Percentiles rank a stretch among this genome's conserved stretches.
Evolutionary conservation across 2,888 invertebrate genomes (phyloP).

Genomic region (Chymomyza caudatula): DNA sequence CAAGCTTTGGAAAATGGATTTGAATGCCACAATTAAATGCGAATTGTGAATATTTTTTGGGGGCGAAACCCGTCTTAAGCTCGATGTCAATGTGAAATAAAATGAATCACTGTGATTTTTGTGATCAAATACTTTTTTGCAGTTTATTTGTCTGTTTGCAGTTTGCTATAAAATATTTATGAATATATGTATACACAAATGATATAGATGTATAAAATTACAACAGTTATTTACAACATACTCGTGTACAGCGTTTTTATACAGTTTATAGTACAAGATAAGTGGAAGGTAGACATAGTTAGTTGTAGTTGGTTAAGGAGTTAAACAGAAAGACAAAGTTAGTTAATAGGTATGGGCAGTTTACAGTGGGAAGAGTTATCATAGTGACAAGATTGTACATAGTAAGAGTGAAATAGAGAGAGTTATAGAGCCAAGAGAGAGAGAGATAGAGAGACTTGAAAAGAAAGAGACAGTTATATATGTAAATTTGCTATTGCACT

Average conservation of each 20-base stretch:
- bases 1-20: background rate
- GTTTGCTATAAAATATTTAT: conserved; percentile 61
- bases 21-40: background rate
- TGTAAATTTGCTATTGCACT: background rate
- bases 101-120: conserved; percentile 4
- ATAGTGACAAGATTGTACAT: conserved; percentile 6
- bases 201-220: conserved; percentile 42
- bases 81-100: background rate
- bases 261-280: conserved; percentile 30
- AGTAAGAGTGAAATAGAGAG: conserved; percentile 1
- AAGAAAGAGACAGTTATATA: background rate
- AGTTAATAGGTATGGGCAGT: conserved; percentile 27
- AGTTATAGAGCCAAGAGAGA: no score
- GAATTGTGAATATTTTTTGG: background rate
- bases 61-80: background rate
- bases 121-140: conserved; percentile 74
- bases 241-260: conserved; percentile 48
- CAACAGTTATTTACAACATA: conserved; percentile 74
- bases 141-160: conserved; percentile 75
- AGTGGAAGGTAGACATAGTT: conserved; percentile 25
- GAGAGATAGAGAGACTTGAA: background rate
- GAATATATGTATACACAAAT: conserved; percentile 44
- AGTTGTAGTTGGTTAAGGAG: conserved; percentile 6
- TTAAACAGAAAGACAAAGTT: conserved; percentile 17
- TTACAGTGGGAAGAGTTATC: conserved; percentile 8